A percentile compares a stretch with the other conserved stretches of the same genome.
Conservation (phyloP, 2,888 invertebrate genomes). For the Yponomeuta evonymella region DNA sequence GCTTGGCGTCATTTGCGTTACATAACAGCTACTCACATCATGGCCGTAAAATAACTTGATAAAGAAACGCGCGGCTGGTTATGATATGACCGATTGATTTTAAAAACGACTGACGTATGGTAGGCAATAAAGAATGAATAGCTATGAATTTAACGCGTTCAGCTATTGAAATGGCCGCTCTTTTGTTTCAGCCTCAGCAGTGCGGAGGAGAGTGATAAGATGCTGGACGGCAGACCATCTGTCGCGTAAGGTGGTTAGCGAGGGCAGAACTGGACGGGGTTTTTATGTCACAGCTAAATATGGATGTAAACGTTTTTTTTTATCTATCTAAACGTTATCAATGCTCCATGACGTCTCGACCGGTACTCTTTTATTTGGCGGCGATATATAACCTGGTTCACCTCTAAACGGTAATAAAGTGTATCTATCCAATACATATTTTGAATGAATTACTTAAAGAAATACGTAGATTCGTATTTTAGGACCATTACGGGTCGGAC, state of each 20-base stretch:
- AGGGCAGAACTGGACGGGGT: neutral
- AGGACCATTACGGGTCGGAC: neutral
- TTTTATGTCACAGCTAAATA: neutral
- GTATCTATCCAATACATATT: neutral
- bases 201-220: slow-evolving; percentile 84
- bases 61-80: neutral
- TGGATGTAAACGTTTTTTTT: neutral
- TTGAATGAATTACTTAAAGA: neutral
- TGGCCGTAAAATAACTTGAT: neutral
- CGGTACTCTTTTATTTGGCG: neutral
- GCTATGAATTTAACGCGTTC: neutral
- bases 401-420: neutral
- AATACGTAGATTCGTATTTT: neutral
- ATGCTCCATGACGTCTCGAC: neutral
- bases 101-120: neutral
- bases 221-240: slow-evolving; percentile 84
- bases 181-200: slow-evolving; percentile 75
- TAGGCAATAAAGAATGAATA: neutral
- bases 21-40: neutral
- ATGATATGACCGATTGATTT: neutral
- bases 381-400: neutral
- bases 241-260: slow-evolving; percentile 63
- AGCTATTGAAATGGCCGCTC: slow-evolving; percentile 2
- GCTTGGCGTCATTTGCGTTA: neutral
- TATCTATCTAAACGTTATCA: neutral